Base-by-base conservation (phyloP, 2,888 invertebrate genomes). In the Pantelozetes paolii region DNA sequence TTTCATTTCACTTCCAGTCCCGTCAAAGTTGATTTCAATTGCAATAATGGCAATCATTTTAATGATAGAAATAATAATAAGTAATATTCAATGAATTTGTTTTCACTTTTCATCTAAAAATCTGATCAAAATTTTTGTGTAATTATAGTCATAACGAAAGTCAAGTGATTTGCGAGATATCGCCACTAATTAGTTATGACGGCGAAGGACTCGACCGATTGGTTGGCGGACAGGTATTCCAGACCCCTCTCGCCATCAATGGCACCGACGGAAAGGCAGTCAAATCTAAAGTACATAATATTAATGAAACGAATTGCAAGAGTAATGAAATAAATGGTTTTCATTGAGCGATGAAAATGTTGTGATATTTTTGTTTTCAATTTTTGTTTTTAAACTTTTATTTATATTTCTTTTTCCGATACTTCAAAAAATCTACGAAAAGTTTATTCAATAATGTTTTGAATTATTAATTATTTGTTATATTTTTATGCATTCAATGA, bases 141-240 rank as follows among this genome's bases (percentile, higher is more conserved):
- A 13, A 20, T 18, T 15, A 45, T 23, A 74, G 72, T n/a, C 71
- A 76, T 48, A 57, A 70, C 23, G 72, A 71, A 26, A 72, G 69
- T 57, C 74, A 82, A 75, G 76, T 84, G 32, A 81, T 84, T n/a
- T 88, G 92, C 78, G 98, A 98, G 84, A 90, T 98, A 75, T 95
- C 95, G 13, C 94, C 97, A 0, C 83, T 94, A 3, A 83, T 95
- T 2, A 92, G 94, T 0, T 97, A 95, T 78, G 89, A 89, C 59
- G 97, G 97, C 1, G 97, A 98, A 84, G 89, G 90, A 80, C 84
- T 96, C 74, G 85, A 86, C 72, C 83, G 86, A 2, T 81, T 88
- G 48, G 89, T 90, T 0, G 83, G 84, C 59, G 88, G 87, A 40
- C 88, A 89, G 81, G 86, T 85, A 18, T 89, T 90, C 77, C 82